Evolutionary conservation across 2,888 invertebrate genomes (phyloP).

Genomic region (Pocota personata): DNA sequence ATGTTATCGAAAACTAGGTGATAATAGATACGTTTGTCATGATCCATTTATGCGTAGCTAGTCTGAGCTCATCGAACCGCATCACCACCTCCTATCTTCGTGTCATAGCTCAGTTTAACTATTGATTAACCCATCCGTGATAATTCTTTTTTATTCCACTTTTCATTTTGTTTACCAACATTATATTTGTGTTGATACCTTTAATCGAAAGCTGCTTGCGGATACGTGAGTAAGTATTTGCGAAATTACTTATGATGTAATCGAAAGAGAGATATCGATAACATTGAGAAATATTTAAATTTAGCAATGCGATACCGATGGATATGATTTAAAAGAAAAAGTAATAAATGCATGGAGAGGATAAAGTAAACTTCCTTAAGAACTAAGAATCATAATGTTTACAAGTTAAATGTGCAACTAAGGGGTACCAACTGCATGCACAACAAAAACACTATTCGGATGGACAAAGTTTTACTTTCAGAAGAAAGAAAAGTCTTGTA

Average conservation of each 20-base stretch:
- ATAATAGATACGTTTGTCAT: neutral
- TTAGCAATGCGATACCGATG: neutral
- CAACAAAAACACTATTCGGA: neutral
- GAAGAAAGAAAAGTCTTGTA: neutral
- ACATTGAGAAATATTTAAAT: neutral
- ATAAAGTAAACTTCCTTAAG: neutral
- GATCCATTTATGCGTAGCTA: neutral
- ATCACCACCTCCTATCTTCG: slow-evolving; percentile 11
- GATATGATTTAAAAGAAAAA: neutral
- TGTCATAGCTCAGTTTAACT: slow-evolving; percentile 9
- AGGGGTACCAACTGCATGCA: neutral
- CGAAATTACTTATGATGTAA: slow-evolving; percentile 28
- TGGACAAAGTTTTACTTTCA: slow-evolving; percentile 20
- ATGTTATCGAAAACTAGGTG: neutral
- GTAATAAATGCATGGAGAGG: neutral
- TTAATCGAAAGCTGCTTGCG: neutral
- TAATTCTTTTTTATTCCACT: neutral
- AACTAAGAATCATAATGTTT: slow-evolving; percentile 7
- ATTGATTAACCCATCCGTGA: slow-evolving; percentile 15
- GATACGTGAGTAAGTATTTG: neutral
- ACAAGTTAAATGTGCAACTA: slow-evolving; percentile 18
- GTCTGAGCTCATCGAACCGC: slow-evolving; percentile 45
- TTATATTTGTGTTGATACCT: neutral
- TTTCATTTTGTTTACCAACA: neutral
- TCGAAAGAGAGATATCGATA: neutral